Conservation (phyloP, 2,797 vertebrate species). For the Sebastes baramenuke region DNA sequence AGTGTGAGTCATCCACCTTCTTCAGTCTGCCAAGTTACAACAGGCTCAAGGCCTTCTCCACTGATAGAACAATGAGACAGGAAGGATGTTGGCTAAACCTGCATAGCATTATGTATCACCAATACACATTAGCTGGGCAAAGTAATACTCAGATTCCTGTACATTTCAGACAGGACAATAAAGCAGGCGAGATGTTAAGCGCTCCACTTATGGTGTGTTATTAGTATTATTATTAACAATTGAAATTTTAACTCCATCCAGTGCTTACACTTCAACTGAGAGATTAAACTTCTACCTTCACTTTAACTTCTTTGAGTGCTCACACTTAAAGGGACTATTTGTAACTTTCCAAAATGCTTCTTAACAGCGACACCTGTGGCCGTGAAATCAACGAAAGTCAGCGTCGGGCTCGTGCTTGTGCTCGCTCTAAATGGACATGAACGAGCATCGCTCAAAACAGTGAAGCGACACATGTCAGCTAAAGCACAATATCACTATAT, state of each 20-base stretch:
- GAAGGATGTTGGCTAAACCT: constrained; percentile 24
- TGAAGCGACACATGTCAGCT: too few species aligned
- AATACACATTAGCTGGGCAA: neutral
- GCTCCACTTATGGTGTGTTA: neutral
- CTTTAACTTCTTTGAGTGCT: neutral
- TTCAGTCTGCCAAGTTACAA: constrained; percentile 35
- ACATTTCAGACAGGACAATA: neutral
- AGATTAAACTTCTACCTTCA: neutral
- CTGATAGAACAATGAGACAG: constrained; percentile 21
- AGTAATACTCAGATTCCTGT: neutral
- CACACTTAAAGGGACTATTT: too few species aligned
- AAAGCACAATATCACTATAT: too few species aligned
- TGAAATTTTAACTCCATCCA: neutral
- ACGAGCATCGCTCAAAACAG: too few species aligned
- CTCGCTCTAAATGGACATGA: too few species aligned
- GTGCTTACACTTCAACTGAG: neutral
- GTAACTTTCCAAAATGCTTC: too few species aligned
- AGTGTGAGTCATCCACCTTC: constrained; percentile 38
- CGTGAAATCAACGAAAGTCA: too few species aligned
- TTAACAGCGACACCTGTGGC: too few species aligned
- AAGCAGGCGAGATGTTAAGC: neutral
- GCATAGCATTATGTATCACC: neutral
- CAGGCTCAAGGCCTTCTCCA: constrained; percentile 21
- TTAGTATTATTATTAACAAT: neutral
- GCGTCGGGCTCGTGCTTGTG: too few species aligned